A percentile compares a stretch with the other conserved stretches of the same genome.
phyloP scores from a whole-genome alignment of 2,888 invertebrate species.

The Plebejus melissa region DNA sequence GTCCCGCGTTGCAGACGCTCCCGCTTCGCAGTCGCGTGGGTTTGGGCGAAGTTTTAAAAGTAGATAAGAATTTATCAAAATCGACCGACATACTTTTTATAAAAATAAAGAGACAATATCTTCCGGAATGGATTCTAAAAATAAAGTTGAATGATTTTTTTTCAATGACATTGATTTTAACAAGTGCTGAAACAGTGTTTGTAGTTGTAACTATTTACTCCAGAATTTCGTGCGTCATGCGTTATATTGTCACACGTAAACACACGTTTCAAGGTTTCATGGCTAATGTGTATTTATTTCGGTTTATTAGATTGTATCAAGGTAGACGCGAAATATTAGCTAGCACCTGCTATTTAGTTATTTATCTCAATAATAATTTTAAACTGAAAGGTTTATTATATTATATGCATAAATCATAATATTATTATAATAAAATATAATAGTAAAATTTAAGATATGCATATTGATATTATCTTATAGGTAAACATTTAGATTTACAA shows the following conservation, averaged over 20 bases:
- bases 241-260: not conserved
- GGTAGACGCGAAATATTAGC: not conserved
- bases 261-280: constrained; percentile 13
- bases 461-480: not conserved
- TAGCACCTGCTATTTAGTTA: not conserved
- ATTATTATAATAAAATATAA: too few relatives aligned
- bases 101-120: not conserved
- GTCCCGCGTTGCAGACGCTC: too few relatives aligned
- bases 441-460: too few relatives aligned
- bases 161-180: not conserved
- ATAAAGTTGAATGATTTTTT: not conserved
- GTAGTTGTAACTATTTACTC: constrained; percentile 2
- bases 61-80: not conserved
- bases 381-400: not conserved
- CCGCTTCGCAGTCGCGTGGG: too few relatives aligned
- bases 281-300: constrained; percentile 10
- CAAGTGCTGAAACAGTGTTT: constrained; percentile 2
- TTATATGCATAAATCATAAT: too few relatives aligned
- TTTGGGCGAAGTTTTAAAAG: too few relatives aligned
- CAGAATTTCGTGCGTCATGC: not conserved
- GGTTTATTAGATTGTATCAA: constrained; percentile 17
- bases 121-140: not conserved
- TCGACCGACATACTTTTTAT: too few relatives aligned
- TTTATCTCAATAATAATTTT: not conserved
- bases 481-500: not conserved